Evolutionary conservation across 1,140 invertebrate species (phyloP), one percentile per base, ranked within the genome.

Genomic region (Helicorthomorpha holstii): DNA sequence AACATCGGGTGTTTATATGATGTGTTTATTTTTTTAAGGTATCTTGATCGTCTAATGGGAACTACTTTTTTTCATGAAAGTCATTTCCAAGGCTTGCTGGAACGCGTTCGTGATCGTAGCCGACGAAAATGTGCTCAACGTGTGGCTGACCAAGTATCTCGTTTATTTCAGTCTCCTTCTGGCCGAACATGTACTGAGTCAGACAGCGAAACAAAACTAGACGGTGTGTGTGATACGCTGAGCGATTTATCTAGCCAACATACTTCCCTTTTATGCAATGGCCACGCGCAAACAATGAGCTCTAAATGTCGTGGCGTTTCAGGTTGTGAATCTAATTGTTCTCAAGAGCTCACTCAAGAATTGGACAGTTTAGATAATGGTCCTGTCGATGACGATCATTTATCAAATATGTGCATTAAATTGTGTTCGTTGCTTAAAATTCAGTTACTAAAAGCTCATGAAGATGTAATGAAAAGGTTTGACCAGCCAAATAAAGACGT

Each of bases 51-150:
- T 57, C 65, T 87, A 2, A 81, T 91, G 73, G 82, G 81, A 38
- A 87, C 86, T 0, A 78, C 79, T 1, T 88, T 86, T 68, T 91
- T 91, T 62, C 80, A 85, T 56, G 83, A 84, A 58, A 76, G 78
- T 56, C 78, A 83, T 62, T 82, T 84, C 59, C 76, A 77, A 60
- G 76, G 74, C 24, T 62, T 79, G n/a, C 62, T 79, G 25, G 76
- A 78, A 55, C 67, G 74, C 48, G 73, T 78, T 2, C 56, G 62
- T 24, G 61, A 66, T 24, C 55, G 62, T 19, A 59, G 61, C 1
- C 54, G 60, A 23, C 56, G 60, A 29, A 60, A 60, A n/a, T 56
- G 57, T 21, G 58, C 60, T 19, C 61, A 76, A 56, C 69, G 71
- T 51, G 74, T 78, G 59, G 73, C 72, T 0, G 74, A 78, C 58